Conservation (phyloP, 2,888 invertebrate genomes). For the Atrina japonica region DNA sequence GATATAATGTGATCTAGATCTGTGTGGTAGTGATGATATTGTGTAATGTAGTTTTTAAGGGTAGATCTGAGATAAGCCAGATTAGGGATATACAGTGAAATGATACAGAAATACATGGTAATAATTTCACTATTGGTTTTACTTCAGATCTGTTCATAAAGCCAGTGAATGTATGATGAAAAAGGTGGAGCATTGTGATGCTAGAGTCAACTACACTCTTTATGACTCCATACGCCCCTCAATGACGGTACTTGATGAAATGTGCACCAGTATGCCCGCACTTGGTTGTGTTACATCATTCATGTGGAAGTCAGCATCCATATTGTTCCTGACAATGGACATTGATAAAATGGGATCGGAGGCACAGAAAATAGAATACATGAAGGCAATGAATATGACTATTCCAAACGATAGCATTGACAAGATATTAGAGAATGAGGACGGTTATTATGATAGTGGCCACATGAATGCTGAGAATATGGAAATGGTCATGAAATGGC, state of each 20-base stretch:
- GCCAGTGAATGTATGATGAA: slow-evolving; percentile 25
- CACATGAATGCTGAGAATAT: background rate
- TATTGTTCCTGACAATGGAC: slow-evolving; percentile 8
- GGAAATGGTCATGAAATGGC: slow-evolving; percentile 10
- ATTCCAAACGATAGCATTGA: background rate
- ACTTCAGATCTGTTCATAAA: slow-evolving; percentile 5
- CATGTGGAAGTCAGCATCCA: slow-evolving; percentile 35
- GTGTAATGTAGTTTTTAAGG: too few species aligned
- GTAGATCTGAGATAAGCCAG: too few species aligned
- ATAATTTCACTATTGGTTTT: too few species aligned
- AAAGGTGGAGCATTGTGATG: slow-evolving; percentile 25
- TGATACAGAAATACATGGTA: too few species aligned
- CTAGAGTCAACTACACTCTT: background rate
- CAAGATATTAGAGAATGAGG: slow-evolving; percentile 13
- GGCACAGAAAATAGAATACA: slow-evolving; percentile 15
- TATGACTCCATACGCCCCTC: slow-evolving; percentile 11
- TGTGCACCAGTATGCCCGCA: slow-evolving; percentile 25
- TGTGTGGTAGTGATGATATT: too few species aligned
- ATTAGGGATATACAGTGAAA: too few species aligned
- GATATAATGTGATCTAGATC: too few species aligned
- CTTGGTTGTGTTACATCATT: slow-evolving; percentile 28
- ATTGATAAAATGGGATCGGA: slow-evolving; percentile 18
- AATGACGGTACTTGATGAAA: background rate
- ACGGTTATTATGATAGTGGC: background rate
- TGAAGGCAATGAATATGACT: slow-evolving; percentile 2